Conservation (phyloP, 1,140 invertebrate species). For the Vanessa tameamea region DNA sequence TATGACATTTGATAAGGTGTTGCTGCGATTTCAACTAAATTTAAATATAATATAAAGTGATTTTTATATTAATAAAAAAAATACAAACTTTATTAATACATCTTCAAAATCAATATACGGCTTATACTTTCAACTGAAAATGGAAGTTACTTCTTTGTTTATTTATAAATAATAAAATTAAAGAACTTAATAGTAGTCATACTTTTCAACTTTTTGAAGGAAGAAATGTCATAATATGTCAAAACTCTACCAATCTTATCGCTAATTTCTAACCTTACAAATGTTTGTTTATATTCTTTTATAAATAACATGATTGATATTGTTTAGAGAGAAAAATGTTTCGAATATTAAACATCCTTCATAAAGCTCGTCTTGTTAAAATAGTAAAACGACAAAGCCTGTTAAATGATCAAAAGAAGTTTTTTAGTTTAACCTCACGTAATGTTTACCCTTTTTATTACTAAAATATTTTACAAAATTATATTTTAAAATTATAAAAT, state of each 20-base stretch:
- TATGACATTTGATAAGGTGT: slow-evolving; percentile 41
- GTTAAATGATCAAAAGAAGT: slow-evolving; percentile 35
- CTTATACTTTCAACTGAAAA: too few relatives aligned
- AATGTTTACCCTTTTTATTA: slow-evolving; percentile 12
- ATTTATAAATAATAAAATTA: background rate
- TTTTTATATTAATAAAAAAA: background rate
- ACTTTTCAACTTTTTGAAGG: background rate
- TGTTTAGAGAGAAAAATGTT: slow-evolving; percentile 38
- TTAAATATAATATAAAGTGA: too few relatives aligned
- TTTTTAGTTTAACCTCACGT: slow-evolving; percentile 56
- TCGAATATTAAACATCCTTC: slow-evolving; percentile 37
- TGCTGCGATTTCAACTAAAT: slow-evolving; percentile 32
- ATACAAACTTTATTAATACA: slow-evolving; percentile 2
- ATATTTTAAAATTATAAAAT: too few relatives aligned
- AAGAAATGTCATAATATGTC: slow-evolving; percentile 10
- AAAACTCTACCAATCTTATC: slow-evolving; percentile 7
- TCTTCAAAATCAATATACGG: slow-evolving; percentile 2
- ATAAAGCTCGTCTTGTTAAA: slow-evolving; percentile 12
- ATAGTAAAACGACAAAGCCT: background rate
- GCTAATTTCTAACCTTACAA: slow-evolving; percentile 24
- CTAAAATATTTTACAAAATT: background rate
- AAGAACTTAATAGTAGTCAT: too few relatives aligned
- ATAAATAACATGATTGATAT: slow-evolving; percentile 3
- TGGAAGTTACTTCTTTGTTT: too few relatives aligned
- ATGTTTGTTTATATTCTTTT: slow-evolving; percentile 20